Evolutionary conservation across 2,113 vertebrate species (phyloP).

Genomic region (Xiphias gladius): DNA sequence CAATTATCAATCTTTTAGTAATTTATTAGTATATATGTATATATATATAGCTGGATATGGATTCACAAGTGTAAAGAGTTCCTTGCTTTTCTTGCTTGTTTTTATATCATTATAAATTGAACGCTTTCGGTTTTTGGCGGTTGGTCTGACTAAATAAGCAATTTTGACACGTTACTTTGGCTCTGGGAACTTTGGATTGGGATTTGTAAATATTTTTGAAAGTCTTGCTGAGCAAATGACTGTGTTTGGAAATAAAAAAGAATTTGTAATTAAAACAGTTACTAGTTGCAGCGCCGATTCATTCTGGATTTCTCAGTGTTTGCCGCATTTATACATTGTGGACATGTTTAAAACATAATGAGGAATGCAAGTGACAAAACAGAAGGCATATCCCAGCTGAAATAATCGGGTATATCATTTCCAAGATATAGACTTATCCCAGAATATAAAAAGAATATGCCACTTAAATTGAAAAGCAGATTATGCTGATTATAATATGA

Average conservation of each 20-base stretch:
- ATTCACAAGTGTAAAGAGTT: not conserved
- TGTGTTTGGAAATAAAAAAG: not conserved
- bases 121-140: slow-evolving; percentile 12
- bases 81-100: slow-evolving; percentile 7
- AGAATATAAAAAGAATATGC: not conserved
- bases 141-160: slow-evolving; percentile 37
- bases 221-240: not conserved
- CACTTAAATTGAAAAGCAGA: not conserved
- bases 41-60: not conserved
- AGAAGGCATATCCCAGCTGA: not conserved
- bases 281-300: not conserved
- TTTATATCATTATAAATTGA: slow-evolving; percentile 39
- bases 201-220: slow-evolving; percentile 34
- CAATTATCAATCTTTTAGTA: not conserved
- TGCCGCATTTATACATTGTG: not conserved
- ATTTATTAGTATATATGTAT: not conserved
- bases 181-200: slow-evolving; percentile 14
- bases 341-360: not conserved
- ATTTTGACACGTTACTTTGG: slow-evolving; percentile 33
- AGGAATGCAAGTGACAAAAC: not conserved
- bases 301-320: not conserved
- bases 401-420: not conserved
- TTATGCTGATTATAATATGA: not conserved
- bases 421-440: not conserved
- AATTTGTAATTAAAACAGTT: not conserved